Evolutionary conservation across 2,113 vertebrate species (phyloP), one percentile per base, ranked within the genome.

Genomic region (Psammodynastes pulverulentus): DNA sequence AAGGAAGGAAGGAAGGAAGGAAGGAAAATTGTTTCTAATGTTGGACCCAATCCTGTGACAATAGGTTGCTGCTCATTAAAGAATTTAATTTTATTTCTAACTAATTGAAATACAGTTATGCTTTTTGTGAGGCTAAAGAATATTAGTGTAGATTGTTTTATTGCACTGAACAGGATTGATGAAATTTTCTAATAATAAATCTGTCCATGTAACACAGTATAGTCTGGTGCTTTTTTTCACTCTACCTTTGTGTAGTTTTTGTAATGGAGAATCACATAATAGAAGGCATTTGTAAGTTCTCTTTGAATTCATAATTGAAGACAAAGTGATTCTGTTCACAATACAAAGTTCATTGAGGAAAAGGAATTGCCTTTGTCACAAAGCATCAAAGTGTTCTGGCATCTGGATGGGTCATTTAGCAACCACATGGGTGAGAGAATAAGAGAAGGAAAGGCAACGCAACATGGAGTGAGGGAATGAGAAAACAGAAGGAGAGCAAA

Each of bases 271-370:
- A 2, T 48, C n/a, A 17, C 92, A 79, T 49, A 93, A 91, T 45
- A 67, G 45, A 84, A 62, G 43, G 49, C 34, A 53, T 88, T 86
- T 85, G 51, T 43, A 92, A 39, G 24, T 54, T 93, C 93, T n/a
- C 84, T 85, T 91, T 93, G 39, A 93, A 94, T 34, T 48, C n/a
- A 3, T 89, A 91, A 90, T 4, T 79, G 72, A 93, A 94, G 91
- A 89, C 79, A 53, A 49, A 92, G 89, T 86, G 9, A 52, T 12
- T 89, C 72, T 49, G 48, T 67, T 49, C 4, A 1, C 24, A 13
- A 89, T 93, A 46, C 26, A 91, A 88, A 67, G 53, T 92, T 87
- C 21, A 39, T 12, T 86, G 53, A 84, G 84, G 43, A 79, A 94
- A 94, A 91, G 54, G 34, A 94, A 84, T 62, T 84, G 3, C 43